Evolutionary conservation across 2,797 vertebrate genomes (phyloP).

Genomic region (Catamblyrhynchus diadema): DNA sequence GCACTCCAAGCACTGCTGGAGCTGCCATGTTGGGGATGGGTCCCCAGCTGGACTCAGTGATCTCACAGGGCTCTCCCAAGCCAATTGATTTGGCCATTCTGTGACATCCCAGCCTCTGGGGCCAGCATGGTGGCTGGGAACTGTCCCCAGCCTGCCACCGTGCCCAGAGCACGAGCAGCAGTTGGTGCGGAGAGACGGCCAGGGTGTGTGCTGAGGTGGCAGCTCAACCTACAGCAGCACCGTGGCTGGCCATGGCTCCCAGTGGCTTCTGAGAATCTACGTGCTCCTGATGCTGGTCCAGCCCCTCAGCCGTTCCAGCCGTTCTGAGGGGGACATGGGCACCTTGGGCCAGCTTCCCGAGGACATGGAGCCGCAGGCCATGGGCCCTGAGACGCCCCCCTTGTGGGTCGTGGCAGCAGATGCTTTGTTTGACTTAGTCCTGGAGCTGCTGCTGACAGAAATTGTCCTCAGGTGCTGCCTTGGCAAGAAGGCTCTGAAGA

Average conservation of each 20-base stretch:
- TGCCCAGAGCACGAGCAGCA: accelerated
- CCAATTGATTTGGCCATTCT: background rate
- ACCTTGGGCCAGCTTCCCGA: accelerated
- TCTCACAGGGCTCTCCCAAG: background rate
- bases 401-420: accelerated
- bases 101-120: background rate
- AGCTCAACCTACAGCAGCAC: background rate
- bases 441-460: background rate
- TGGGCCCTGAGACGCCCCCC: accelerated
- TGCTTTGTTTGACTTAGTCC: accelerated
- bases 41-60: too few species aligned
- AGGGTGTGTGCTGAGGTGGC: background rate
- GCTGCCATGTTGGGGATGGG: too few species aligned
- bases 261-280: accelerated
- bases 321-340: accelerated
- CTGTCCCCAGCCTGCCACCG: accelerated
- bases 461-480: background rate
- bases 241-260: background rate
- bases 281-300: background rate
- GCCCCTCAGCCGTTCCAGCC: background rate
- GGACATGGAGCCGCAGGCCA: background rate
- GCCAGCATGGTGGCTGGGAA: too few species aligned
- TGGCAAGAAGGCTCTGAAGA: background rate
- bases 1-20: too few species aligned
- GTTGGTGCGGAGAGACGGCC: accelerated